Evolutionary conservation across 2,888 invertebrate genomes (phyloP).

Genomic region (Hermodice carunculata): DNA sequence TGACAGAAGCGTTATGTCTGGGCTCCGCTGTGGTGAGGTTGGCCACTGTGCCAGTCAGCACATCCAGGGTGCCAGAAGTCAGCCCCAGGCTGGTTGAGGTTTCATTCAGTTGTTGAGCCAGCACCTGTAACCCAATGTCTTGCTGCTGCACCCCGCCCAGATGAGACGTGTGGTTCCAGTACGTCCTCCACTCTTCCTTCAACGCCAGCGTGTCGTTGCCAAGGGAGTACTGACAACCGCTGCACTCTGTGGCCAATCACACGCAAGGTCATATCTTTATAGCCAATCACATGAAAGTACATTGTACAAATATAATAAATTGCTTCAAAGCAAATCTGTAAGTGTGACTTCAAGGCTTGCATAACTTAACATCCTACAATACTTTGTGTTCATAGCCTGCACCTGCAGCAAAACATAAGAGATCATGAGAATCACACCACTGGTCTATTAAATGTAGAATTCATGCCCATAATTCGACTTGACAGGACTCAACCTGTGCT

Average conservation of each 20-base stretch:
- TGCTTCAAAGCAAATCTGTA: too few relatives aligned
- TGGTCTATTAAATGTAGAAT: too few relatives aligned
- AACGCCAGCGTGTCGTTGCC: slow-evolving; percentile 46
- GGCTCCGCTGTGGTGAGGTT: background rate
- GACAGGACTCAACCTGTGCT: too few relatives aligned
- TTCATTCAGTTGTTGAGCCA: slow-evolving; percentile 7
- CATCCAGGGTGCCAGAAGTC: background rate
- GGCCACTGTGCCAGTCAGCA: background rate
- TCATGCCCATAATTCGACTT: too few relatives aligned
- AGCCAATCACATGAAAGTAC: too few relatives aligned
- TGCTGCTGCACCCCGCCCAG: slow-evolving; percentile 38
- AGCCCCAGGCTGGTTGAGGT: background rate
- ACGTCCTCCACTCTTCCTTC: slow-evolving; percentile 19
- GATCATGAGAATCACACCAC: too few relatives aligned
- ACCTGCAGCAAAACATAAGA: too few relatives aligned
- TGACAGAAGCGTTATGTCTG: background rate
- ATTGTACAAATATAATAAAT: too few relatives aligned
- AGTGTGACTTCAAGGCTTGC: too few relatives aligned
- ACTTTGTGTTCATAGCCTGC: too few relatives aligned
- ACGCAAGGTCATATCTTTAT: too few relatives aligned
- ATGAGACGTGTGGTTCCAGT: slow-evolving; percentile 26
- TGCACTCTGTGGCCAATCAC: slow-evolving; percentile 49
- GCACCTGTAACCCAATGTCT: slow-evolving; percentile 35
- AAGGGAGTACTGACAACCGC: slow-evolving; percentile 43
- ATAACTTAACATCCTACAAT: too few relatives aligned